A percentile compares a stretch with the other conserved stretches of the same genome.
These are phyloP conservation scores for Acleris literana DNA, from an alignment of 2,888 invertebrate species.

Conservation along the genomic window DNA sequence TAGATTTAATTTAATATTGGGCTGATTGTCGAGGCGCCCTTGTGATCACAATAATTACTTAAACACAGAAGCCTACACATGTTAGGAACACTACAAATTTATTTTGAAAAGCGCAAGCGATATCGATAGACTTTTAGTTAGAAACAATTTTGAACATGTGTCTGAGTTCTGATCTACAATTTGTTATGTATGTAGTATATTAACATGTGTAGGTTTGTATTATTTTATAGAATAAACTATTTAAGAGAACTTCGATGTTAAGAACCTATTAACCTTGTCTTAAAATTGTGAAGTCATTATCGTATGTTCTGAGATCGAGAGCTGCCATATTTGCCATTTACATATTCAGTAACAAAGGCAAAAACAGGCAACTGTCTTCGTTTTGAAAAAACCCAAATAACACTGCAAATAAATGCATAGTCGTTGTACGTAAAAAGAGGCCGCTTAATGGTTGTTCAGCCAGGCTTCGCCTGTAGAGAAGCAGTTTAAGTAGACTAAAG, in stretches of 20 bases:
- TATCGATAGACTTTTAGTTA: no score
- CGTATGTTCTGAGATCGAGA: constrained; percentile 15
- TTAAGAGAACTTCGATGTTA: constrained; percentile 31
- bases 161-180: no score
- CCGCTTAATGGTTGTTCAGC: no score
- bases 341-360: no score
- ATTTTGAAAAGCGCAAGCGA: no score
- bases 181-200: not conserved
- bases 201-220: constrained; percentile 25
- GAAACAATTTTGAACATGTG: no score
- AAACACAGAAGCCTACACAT: constrained; percentile 18
- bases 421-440: no score
- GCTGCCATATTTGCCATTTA: not conserved
- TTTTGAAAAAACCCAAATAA: no score
- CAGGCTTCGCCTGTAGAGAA: no score
- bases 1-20: constrained; percentile 1
- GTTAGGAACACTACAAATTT: not conserved
- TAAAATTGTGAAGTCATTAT: constrained; percentile 34
- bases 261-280: constrained; percentile 34
- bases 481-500: no score
- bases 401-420: no score
- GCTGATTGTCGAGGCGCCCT: constrained; percentile 1
- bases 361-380: no score
- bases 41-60: constrained; percentile 32
- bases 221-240: constrained; percentile 17